Percentiles rank a stretch among this genome's conserved stretches.
These are phyloP conservation scores for Virgularia gustaviana DNA, from an alignment of 92 coral and sea anemone species.

Conservation along the genomic window DNA sequence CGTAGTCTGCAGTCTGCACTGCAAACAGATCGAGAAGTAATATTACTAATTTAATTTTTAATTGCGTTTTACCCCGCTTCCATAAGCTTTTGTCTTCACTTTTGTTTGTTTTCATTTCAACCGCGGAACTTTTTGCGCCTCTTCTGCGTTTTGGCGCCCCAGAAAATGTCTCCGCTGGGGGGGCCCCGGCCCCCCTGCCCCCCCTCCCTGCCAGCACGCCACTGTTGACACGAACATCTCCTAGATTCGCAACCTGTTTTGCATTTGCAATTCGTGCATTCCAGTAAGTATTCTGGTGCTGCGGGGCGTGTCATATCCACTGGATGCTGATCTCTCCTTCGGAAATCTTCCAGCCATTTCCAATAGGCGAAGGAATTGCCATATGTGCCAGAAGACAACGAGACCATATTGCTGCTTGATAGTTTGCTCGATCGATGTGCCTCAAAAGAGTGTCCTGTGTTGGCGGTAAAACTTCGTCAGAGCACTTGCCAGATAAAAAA, in stretches of 20 bases:
- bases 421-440: constrained; percentile 42
- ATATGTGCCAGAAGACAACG: constrained; percentile 22
- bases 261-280: constrained; percentile 28
- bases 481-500: constrained; percentile 42
- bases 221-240: constrained; percentile 45
- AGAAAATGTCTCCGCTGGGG: too few species aligned
- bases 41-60: too few species aligned
- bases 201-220: too few species aligned
- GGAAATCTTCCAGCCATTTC: constrained; percentile 31
- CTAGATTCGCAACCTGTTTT: constrained; percentile 34
- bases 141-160: too few species aligned
- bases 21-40: too few species aligned
- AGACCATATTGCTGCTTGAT: constrained; percentile 38
- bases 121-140: too few species aligned
- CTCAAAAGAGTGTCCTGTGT: constrained; percentile 20
- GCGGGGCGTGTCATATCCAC: constrained; percentile 45
- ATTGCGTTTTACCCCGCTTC: too few species aligned
- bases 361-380: constrained; percentile 31
- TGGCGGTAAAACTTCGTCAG: constrained; percentile 47
- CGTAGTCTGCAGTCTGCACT: too few species aligned
- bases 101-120: too few species aligned
- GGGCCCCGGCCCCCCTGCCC: too few species aligned
- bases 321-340: neutral
- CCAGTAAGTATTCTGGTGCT: constrained; percentile 36
- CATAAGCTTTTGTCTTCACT: too few species aligned